Conservation (phyloP, 2,888 invertebrate genomes). For the Anthrax anthrax region DNA sequence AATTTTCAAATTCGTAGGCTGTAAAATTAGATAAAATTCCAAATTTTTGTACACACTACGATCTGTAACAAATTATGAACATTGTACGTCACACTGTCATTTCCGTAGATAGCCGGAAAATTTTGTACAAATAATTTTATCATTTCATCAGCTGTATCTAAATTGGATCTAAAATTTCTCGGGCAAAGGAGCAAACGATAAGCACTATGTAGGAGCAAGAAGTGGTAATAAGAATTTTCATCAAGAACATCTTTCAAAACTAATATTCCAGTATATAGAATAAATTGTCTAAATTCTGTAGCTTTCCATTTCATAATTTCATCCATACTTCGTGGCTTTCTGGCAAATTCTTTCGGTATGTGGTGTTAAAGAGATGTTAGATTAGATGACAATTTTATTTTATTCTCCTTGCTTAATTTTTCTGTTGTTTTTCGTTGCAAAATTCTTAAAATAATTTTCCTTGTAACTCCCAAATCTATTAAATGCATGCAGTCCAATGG, state of each 20-base stretch:
- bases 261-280: slow-evolving; percentile 3
- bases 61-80: slow-evolving; percentile 6
- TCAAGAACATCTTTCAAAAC: slow-evolving; percentile 3
- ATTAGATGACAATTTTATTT: background rate
- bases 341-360: slow-evolving; percentile 2
- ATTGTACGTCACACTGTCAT: slow-evolving; percentile 3
- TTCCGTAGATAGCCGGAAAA: slow-evolving; percentile 2
- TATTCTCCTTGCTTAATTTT: background rate
- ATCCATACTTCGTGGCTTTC: slow-evolving; percentile 1
- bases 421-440: background rate
- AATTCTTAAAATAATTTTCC: background rate
- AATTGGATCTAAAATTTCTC: background rate
- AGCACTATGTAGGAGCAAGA: slow-evolving; percentile 3
- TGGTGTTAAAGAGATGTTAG: background rate
- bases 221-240: slow-evolving; percentile 3
- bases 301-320: slow-evolving; percentile 3
- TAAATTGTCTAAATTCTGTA: slow-evolving; percentile 5
- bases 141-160: background rate
- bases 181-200: background rate
- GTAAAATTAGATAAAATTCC: slow-evolving; percentile 3
- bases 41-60: slow-evolving; percentile 1
- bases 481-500: background rate
- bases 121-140: slow-evolving; percentile 4
- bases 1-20: slow-evolving; percentile 7
- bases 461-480: slow-evolving; percentile 2